Evolutionary conservation across 2,797 vertebrate species (phyloP), one percentile per base, ranked within the genome.

Genomic region (Chelonia mydas): DNA sequence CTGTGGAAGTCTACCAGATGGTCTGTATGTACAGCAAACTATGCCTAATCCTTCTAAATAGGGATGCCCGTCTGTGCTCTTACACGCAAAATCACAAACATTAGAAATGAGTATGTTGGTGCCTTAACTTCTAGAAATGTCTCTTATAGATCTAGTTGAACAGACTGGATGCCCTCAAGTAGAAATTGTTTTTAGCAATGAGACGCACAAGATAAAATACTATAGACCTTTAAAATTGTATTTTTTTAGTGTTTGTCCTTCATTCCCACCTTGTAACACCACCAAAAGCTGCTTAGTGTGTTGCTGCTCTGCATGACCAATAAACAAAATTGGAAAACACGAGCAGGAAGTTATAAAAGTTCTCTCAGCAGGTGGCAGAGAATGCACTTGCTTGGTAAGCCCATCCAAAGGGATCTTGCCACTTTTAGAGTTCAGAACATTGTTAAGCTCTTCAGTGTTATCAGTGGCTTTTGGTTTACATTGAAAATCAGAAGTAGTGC

Each of bases 21-120:
- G 95, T 94, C 76, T 54, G 15, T 91, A 88, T 47, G 83, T 89
- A 93, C 90, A 85, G 84, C 86, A 80, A 90, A 84, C 93, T 96
- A 82, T 87, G 96, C 87, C 89, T 97, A 90, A 97, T 97, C 95
- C 86, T 95, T 93, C 85, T n/a, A 25, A 28, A 19, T 91, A 90
- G 82, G 93, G 65, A 94, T 88, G 90, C 74, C 83, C 80, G 87
- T 0, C 84, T 84, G 80, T 55, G 33, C 31, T 33, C 82, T 27
- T 72, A 16, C 59, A 31, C 2, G 28, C 6, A 15, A 59, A 61
- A 61, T 59, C 28, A 31, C 57, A 33, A 31, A 28, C 28, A 59
- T 27, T 25, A 57, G 10, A 57, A 57, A 57, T 28, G 9, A 28
- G 12, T 12, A 45, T 7, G 41, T 77, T 77, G 17, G 45, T 77